Base-by-base conservation (phyloP, 2,888 invertebrate species). In the Torymus auratus region DNA sequence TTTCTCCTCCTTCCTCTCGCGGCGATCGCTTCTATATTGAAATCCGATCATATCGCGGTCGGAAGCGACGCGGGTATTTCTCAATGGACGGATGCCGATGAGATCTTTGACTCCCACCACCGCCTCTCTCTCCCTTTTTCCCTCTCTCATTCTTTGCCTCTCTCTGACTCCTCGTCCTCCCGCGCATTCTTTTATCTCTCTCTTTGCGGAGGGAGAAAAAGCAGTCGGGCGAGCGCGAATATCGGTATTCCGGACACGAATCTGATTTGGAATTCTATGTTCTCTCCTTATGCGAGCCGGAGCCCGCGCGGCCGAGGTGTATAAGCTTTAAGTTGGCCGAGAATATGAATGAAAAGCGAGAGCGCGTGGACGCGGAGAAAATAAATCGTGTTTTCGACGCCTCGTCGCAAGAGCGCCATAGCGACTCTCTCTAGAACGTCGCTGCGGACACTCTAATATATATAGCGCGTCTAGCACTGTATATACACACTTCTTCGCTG, bases 211-310 rank as follows among this genome's bases (percentile, higher is more conserved):
- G 28, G 41, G 12, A 71, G 71, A 0, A 53, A 4, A 14, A 17
- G 14, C 41, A 1, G 41, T 1, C 7, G 7, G 7, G 7, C 41
- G 55, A 20, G n/a, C 15, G 60, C 23, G 52, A 64, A 69, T 64
- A 74, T 79, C 69, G 73, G 64, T 73, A 79, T 79, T 79, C 72
- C 55, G 53, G 28, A 64, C 73, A 74, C 68, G 79, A 73, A 64
- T 74, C 74, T 79, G 79, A 73, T 79, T 73, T 74, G 62, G 69
- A 73, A 79, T 79, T 79, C 68, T 73, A 73, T 73, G 73, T 61
- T 79, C 72, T 79, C 72, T 62, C 67, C 79, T 79, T 79, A 72
- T 78, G 78, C 72, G 62, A 78, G 77, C 17, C 28, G 50, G 69
- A 50, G 65, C 67, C 15, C 50, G 13, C 56, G 11, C 23, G 55